Evolutionary conservation across 2,888 invertebrate genomes (phyloP).

Genomic region (Cactoblastis cactorum): DNA sequence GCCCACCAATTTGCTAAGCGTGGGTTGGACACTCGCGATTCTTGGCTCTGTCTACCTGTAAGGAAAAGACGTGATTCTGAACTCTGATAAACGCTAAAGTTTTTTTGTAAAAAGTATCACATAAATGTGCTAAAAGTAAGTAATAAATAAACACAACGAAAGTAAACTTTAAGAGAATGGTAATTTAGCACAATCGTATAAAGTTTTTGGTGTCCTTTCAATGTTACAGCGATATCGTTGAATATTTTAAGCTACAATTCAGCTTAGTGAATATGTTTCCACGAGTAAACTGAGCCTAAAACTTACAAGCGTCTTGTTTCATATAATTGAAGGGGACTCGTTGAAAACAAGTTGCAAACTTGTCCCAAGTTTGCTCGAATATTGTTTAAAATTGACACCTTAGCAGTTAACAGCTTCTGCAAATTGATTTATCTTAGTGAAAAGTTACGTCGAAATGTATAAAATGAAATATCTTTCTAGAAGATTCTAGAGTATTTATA

Average conservation of each 20-base stretch:
- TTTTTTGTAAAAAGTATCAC: too few relatives aligned
- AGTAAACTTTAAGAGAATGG: too few relatives aligned
- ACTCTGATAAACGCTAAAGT: too few relatives aligned
- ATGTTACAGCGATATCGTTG: not conserved
- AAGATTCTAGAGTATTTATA: too few relatives aligned
- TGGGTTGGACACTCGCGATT: too few relatives aligned
- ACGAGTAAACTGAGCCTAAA: constrained; percentile 21
- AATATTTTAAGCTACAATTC: not conserved
- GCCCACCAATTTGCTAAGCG: too few relatives aligned
- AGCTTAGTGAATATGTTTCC: constrained; percentile 14
- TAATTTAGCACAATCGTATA: too few relatives aligned
- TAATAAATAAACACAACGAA: too few relatives aligned
- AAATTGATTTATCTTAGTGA: constrained; percentile 31
- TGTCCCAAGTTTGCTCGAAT: constrained; percentile 42
- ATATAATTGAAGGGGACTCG: constrained; percentile 51
- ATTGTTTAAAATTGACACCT: constrained; percentile 29
- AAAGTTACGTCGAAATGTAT: constrained; percentile 25
- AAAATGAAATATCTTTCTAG: too few relatives aligned
- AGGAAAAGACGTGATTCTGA: too few relatives aligned
- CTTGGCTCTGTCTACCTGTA: too few relatives aligned
- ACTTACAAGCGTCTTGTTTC: constrained; percentile 38
- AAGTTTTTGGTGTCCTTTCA: not conserved
- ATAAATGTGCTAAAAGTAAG: too few relatives aligned
- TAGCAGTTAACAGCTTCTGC: constrained; percentile 31
- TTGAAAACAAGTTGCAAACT: constrained; percentile 38